Conservation (phyloP, 2,113 vertebrate genomes). For the Sebastes schlegelii region DNA sequence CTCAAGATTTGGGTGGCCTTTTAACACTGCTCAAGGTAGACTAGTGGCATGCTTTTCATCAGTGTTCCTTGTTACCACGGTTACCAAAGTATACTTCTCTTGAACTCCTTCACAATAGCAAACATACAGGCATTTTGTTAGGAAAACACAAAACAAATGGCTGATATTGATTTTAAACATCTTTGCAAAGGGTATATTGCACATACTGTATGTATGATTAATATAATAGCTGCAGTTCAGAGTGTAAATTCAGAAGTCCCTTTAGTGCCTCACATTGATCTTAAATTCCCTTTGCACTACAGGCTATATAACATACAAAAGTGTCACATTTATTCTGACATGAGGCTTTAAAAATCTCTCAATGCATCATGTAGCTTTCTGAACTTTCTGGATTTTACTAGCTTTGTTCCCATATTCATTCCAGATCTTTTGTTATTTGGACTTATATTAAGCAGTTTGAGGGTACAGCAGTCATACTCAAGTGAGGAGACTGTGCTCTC, state of each 20-base stretch:
- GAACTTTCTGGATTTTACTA: not conserved
- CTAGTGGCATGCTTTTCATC: not conserved
- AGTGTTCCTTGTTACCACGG: constrained; percentile 15
- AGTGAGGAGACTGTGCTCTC: not conserved
- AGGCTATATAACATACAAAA: not conserved
- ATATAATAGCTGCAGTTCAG: not conserved
- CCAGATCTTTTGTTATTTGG: not conserved
- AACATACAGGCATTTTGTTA: not conserved
- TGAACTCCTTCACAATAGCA: not conserved
- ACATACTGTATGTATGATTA: no score
- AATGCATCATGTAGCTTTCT: not conserved
- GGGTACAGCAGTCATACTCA: not conserved
- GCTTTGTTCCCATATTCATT: no score
- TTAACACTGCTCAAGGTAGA: constrained; percentile 16
- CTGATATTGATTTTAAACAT: not conserved
- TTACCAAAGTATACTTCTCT: not conserved
- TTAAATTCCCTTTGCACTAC: not conserved
- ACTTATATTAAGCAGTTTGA: not conserved
- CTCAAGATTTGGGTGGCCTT: not conserved
- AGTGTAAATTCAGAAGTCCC: not conserved
- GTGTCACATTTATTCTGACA: not conserved
- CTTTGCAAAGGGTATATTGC: not conserved
- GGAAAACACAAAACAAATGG: not conserved
- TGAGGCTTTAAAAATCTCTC: not conserved
- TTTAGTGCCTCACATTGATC: not conserved